Conservation (phyloP, 2,797 vertebrate species). For the Rhinichthys osculus region DNA sequence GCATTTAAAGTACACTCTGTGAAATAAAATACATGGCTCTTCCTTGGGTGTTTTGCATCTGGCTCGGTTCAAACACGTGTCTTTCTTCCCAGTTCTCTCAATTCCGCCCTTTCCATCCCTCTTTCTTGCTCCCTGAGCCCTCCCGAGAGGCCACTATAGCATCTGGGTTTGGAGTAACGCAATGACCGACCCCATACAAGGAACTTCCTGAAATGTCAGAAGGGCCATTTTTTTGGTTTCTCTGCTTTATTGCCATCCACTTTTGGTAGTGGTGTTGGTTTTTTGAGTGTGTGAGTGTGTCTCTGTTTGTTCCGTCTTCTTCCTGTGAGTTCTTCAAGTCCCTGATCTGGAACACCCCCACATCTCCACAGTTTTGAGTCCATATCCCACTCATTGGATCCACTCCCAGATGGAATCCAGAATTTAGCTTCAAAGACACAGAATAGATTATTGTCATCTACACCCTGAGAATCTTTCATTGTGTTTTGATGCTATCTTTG, state of each 20-base stretch:
- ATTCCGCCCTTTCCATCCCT: conserved; percentile 32
- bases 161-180: conserved; percentile 71
- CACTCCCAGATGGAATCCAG: conserved; percentile 25
- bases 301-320: conserved; percentile 31
- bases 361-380: conserved; percentile 25
- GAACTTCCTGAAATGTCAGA: conserved; percentile 80
- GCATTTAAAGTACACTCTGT: conserved; percentile 43
- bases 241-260: conserved; percentile 61
- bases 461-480: conserved; percentile 47
- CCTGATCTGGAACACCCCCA: conserved; percentile 38
- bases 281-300: not conserved
- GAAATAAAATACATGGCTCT: conserved; percentile 37
- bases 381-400: conserved; percentile 25
- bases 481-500: conserved; percentile 42
- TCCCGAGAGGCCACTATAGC: conserved; percentile 64
- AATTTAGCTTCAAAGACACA: conserved; percentile 33
- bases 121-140: conserved; percentile 43
- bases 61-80: conserved; percentile 50
- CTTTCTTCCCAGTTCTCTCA: conserved; percentile 58
- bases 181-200: conserved; percentile 68
- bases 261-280: conserved; percentile 52
- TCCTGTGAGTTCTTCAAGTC: conserved; percentile 31
- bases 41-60: conserved; percentile 52
- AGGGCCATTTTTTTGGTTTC: conserved; percentile 49
- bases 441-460: conserved; percentile 8